phyloP scores from a whole-genome alignment of 2,888 invertebrate genomes.

The Yponomeuta cagnagella region DNA sequence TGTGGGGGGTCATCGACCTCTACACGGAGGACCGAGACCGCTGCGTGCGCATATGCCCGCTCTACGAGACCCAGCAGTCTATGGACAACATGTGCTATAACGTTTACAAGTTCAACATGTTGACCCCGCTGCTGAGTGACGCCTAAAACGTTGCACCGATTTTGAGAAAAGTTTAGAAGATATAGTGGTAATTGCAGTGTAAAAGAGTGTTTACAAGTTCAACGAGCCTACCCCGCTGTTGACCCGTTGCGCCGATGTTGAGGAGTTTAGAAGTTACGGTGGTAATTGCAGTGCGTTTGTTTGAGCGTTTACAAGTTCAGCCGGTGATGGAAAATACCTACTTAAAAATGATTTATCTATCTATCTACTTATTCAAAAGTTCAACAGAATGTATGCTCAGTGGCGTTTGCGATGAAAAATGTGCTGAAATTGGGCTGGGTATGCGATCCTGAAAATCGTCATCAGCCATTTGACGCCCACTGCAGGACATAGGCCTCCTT shows the following conservation, averaged over 20 bases:
- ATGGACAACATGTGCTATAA: constrained; percentile 39
- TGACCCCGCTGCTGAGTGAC: constrained; percentile 39
- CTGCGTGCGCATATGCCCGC: constrained; percentile 37
- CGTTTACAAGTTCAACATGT: constrained; percentile 52
- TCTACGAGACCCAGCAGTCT: constrained; percentile 36
- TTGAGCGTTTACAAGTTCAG: constrained; percentile 41
- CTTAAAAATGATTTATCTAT: too few relatives aligned
- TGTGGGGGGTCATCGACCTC: constrained; percentile 86
- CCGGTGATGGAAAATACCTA: constrained; percentile 29
- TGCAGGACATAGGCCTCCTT: too few relatives aligned
- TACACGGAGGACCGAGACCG: constrained; percentile 43
- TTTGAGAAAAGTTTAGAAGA: not conserved
- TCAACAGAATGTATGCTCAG: too few relatives aligned
- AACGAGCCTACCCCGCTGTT: constrained; percentile 49
- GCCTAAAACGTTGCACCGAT: not conserved
- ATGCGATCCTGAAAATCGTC: too few relatives aligned
- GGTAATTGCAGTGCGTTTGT: not conserved
- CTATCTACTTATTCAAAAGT: too few relatives aligned
- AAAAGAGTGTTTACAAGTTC: constrained; percentile 40
- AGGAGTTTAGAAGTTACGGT: not conserved
- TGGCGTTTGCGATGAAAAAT: too few relatives aligned
- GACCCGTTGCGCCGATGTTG: not conserved
- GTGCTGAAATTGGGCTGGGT: too few relatives aligned
- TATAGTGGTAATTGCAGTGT: not conserved
- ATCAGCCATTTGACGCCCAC: too few relatives aligned